A percentile compares a stretch with the other conserved stretches of the same genome.
Conservation (phyloP, 2,113 vertebrate genomes). For the Aix galericulata region DNA sequence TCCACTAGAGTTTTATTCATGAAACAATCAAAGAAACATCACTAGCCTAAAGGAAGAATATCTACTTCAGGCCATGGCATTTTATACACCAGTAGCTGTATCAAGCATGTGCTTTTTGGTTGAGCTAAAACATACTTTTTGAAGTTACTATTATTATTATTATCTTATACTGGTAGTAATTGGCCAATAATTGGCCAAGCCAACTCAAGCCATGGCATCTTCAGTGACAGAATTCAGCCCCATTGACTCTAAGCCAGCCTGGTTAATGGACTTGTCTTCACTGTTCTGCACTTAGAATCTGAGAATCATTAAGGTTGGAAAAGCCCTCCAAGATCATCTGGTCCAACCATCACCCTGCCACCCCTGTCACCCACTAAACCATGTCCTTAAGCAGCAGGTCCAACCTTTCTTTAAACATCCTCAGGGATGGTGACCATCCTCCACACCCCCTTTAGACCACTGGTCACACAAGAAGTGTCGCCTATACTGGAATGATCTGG, state of each 20-base stretch:
- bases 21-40: not conserved
- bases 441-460: not conserved
- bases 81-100: not conserved
- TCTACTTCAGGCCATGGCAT: not conserved
- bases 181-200: not conserved
- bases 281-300: too few relatives aligned
- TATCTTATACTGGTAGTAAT: not conserved
- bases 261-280: not conserved
- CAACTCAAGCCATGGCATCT: not conserved
- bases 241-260: not conserved
- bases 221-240: not conserved
- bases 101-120: not conserved
- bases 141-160: not conserved
- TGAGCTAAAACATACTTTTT: not conserved
- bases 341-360: too few relatives aligned
- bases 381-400: too few relatives aligned
- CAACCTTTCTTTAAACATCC: too few relatives aligned
- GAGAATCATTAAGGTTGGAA: too few relatives aligned
- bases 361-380: too few relatives aligned
- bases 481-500: not conserved
- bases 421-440: not conserved
- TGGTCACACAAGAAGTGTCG: not conserved
- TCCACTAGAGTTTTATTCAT: not conserved
- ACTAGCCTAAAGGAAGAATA: not conserved
- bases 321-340: too few relatives aligned